These are phyloP conservation scores for Autographa gamma DNA, from an alignment of 2,888 invertebrate genomes.

Conservation along the genomic window DNA sequence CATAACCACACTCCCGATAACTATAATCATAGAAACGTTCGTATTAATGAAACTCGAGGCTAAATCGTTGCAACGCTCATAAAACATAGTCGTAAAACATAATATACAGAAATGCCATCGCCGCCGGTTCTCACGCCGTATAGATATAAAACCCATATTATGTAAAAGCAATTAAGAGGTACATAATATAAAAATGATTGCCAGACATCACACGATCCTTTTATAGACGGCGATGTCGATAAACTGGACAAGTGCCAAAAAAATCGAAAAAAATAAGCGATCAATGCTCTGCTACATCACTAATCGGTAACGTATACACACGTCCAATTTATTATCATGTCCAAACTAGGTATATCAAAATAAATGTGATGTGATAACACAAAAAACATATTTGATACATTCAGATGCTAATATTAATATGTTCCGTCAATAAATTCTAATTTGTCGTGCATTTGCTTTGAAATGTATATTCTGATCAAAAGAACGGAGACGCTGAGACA, in stretches of 20 bases:
- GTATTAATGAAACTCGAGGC: slow-evolving; percentile 52
- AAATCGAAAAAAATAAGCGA: slow-evolving; percentile 58
- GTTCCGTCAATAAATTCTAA: slow-evolving; percentile 32
- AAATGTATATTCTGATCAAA: slow-evolving; percentile 36
- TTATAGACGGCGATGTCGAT: slow-evolving; percentile 64
- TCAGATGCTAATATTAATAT: slow-evolving; percentile 30
- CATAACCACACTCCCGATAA: slow-evolving; percentile 26
- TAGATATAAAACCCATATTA: slow-evolving; percentile 58
- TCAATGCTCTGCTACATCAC: slow-evolving; percentile 61
- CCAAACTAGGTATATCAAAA: slow-evolving; percentile 29
- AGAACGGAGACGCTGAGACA: slow-evolving; percentile 20
- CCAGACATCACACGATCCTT: slow-evolving; percentile 63
- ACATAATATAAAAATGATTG: slow-evolving; percentile 69
- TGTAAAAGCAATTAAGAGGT: slow-evolving; percentile 63
- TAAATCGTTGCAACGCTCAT: slow-evolving; percentile 57
- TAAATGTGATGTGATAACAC: slow-evolving; percentile 32
- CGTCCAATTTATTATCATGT: slow-evolving; percentile 44
- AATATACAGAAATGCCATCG: slow-evolving; percentile 58
- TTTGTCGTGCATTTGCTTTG: slow-evolving; percentile 24
- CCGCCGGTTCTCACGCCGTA: slow-evolving; percentile 60
- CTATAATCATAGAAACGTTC: slow-evolving; percentile 54
- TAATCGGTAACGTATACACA: slow-evolving; percentile 52
- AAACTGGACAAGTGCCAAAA: slow-evolving; percentile 69
- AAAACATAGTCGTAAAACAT: slow-evolving; percentile 57
- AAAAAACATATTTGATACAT: slow-evolving; percentile 29